phyloP scores from a whole-genome alignment of 2,113 vertebrate genomes.

The Triplophysa dalaica region DNA sequence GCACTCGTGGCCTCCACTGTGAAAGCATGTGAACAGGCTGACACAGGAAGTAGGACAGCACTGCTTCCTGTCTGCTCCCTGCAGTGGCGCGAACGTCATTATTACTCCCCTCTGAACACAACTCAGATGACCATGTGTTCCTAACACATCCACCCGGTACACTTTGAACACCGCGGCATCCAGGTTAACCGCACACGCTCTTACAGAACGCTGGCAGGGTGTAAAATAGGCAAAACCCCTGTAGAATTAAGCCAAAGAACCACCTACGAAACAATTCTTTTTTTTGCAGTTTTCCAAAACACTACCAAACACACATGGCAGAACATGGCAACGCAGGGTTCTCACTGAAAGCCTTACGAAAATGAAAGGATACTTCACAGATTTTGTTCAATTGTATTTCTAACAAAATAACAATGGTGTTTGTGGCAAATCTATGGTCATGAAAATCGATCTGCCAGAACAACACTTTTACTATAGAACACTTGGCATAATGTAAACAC shows the following conservation, averaged over 20 bases:
- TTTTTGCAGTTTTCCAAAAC: background rate
- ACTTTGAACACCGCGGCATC: constrained; percentile 45
- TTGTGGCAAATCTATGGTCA: too few relatives aligned
- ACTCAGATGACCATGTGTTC: constrained; percentile 55
- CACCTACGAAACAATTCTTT: constrained; percentile 50
- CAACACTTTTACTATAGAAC: too few relatives aligned
- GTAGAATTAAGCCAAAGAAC: constrained; percentile 70
- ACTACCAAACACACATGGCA: constrained; percentile 3
- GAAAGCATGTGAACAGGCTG: constrained; percentile 56
- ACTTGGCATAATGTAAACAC: too few relatives aligned
- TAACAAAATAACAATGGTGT: too few relatives aligned
- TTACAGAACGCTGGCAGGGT: constrained; percentile 58
- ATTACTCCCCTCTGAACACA: constrained; percentile 10
- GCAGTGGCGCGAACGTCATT: constrained; percentile 44
- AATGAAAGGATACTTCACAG: too few relatives aligned
- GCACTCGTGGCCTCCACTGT: constrained; percentile 40
- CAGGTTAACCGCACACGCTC: constrained; percentile 58
- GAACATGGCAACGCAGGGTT: background rate
- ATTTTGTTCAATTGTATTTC: too few relatives aligned
- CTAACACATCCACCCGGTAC: constrained; percentile 58
- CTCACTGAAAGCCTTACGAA: background rate
- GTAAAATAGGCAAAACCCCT: constrained; percentile 73
- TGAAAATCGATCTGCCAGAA: too few relatives aligned
- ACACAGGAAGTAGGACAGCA: constrained; percentile 57
- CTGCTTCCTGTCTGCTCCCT: background rate